A percentile compares a stretch with the other conserved stretches of the same genome.
These are phyloP conservation scores for Drosophila athabasca DNA, from an alignment of 1,140 invertebrate genomes.

Conservation along the genomic window DNA sequence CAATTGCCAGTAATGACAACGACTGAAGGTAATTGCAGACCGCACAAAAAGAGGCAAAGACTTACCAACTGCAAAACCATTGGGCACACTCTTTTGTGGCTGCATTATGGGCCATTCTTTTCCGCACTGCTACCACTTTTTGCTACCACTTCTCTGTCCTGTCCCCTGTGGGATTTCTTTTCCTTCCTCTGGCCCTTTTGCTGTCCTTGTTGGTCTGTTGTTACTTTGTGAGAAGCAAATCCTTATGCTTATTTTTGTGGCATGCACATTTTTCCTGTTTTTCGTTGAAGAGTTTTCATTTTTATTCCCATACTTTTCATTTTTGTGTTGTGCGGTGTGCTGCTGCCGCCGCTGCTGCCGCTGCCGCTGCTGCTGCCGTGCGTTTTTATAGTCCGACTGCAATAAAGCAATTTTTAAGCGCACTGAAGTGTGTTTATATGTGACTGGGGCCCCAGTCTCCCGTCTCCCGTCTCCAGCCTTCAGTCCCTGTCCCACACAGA, in stretches of 20 bases:
- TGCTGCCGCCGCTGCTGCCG: slow-evolving; percentile 22
- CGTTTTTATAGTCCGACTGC: slow-evolving; percentile 80
- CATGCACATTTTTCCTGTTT: slow-evolving; percentile 78
- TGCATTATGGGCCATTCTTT: slow-evolving; percentile 56
- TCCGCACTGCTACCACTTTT: slow-evolving; percentile 14
- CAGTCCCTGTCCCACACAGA: not conserved
- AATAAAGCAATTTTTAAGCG: slow-evolving; percentile 82
- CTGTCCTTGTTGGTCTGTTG: slow-evolving; percentile 25
- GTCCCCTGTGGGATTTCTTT: slow-evolving; percentile 12
- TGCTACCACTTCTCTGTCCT: too few species aligned
- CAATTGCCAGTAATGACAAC: slow-evolving; percentile 60
- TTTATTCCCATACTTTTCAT: slow-evolving; percentile 42
- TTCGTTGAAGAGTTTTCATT: slow-evolving; percentile 49
- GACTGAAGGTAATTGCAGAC: slow-evolving; percentile 59
- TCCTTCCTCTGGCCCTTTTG: slow-evolving; percentile 3
- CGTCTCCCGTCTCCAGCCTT: not conserved
- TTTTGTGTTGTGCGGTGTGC: slow-evolving; percentile 15
- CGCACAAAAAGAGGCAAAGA: slow-evolving; percentile 17
- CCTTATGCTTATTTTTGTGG: slow-evolving; percentile 76
- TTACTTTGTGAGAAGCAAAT: slow-evolving; percentile 61
- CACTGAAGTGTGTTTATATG: slow-evolving; percentile 81
- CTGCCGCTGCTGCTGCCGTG: slow-evolving; percentile 57
- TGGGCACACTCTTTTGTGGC: slow-evolving; percentile 52
- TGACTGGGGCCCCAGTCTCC: slow-evolving; percentile 53
- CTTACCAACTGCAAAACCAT: slow-evolving; percentile 53